phyloP scores from a whole-genome alignment of 92 coral and sea anemone genomes.

The Heliopora coerulea region DNA sequence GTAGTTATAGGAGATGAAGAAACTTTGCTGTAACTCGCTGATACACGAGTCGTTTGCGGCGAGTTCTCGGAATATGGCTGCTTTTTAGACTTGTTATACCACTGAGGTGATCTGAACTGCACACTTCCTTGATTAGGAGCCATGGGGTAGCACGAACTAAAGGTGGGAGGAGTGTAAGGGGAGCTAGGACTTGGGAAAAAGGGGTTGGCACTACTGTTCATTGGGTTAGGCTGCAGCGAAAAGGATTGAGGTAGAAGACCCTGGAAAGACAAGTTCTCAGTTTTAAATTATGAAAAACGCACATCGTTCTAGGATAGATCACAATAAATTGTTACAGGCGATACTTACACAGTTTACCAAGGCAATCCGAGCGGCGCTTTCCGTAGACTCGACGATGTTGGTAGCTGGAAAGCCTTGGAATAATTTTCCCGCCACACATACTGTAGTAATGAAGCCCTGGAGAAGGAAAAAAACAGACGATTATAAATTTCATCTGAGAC shows the following conservation, averaged over 20 bases:
- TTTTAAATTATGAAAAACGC: no score
- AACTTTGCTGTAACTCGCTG: neutral
- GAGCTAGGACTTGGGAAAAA: neutral
- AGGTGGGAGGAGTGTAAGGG: neutral
- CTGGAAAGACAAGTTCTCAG: no score
- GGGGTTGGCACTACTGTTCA: neutral
- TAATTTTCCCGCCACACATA: conserved; percentile 30
- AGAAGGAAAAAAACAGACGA: no score
- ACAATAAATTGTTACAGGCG: no score
- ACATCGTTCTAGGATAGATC: no score
- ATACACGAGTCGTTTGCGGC: neutral
- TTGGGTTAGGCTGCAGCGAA: neutral
- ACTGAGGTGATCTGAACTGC: neutral
- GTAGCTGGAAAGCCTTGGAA: conserved; percentile 17
- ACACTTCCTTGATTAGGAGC: neutral
- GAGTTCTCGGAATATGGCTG: neutral
- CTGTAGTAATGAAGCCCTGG: conserved; percentile 31
- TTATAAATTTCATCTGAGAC: no score
- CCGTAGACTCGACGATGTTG: conserved; percentile 59
- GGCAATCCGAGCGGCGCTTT: conserved; percentile 87
- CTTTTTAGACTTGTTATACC: neutral
- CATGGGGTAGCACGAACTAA: neutral
- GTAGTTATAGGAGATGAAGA: neutral
- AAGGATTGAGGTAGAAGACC: neutral
- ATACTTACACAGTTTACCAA: conserved; percentile 17